Conservation (phyloP, 1,140 invertebrate genomes). For the Conus ventricosus region DNA sequence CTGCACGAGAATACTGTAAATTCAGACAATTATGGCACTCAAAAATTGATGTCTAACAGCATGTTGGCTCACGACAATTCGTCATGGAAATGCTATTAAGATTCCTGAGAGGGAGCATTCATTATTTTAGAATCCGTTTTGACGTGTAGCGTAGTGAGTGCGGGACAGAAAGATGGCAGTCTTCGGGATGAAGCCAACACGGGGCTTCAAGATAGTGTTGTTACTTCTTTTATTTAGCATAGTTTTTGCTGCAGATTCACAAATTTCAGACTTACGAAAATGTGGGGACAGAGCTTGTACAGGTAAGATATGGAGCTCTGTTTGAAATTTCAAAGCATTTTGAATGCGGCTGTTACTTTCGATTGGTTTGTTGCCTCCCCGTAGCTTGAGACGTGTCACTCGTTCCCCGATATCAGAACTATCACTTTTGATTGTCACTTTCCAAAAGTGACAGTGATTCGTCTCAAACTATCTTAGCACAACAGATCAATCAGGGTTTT, state of each 20-base stretch:
- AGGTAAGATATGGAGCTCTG: slow-evolving; percentile 38
- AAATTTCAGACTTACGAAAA: slow-evolving; percentile 49
- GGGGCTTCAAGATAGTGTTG: neutral
- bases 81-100: neutral
- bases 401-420: neutral
- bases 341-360: slow-evolving; percentile 13
- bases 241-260: slow-evolving; percentile 6
- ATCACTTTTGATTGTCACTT: neutral
- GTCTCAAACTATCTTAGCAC: neutral
- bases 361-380: neutral
- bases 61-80: too few species aligned
- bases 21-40: neutral
- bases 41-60: neutral
- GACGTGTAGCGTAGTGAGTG: slow-evolving; percentile 36
- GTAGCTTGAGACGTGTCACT: slow-evolving; percentile 1
- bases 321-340: neutral
- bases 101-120: neutral
- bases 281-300: slow-evolving; percentile 52
- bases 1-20: neutral
- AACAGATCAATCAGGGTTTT: neutral
- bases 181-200: slow-evolving; percentile 33
- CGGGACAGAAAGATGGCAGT: slow-evolving; percentile 35
- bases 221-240: neutral
- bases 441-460: neutral
- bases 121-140: neutral